Conservation (phyloP, 2,113 vertebrate genomes). For the Oreochromis spilurus region DNA sequence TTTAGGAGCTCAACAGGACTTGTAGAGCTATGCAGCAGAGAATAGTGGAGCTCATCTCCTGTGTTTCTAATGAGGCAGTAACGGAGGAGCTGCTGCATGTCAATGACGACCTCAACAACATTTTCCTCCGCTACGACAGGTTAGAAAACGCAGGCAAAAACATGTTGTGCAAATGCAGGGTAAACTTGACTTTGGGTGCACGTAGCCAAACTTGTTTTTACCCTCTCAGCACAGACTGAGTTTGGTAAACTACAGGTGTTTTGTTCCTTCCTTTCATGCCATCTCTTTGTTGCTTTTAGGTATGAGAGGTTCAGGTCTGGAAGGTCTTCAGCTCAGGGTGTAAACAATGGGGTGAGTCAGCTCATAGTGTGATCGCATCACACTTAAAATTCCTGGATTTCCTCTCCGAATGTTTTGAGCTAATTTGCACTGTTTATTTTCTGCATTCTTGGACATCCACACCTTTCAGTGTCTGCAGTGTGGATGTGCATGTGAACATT, state of each 20-base stretch:
- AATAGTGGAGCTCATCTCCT: conserved; percentile 92
- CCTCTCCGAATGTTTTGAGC: neutral
- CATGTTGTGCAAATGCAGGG: neutral
- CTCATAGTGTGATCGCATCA: neutral
- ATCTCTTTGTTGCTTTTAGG: conserved; percentile 61
- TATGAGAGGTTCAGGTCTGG: conserved; percentile 90
- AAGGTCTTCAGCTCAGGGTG: conserved; percentile 78
- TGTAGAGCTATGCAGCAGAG: conserved; percentile 96
- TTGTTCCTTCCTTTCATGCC: neutral
- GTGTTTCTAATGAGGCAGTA: conserved; percentile 92
- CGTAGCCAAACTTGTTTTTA: neutral
- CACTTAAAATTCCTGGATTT: neutral
- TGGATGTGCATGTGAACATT: conserved; percentile 1
- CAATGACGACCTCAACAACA: conserved; percentile 97
- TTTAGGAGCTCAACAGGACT: conserved; percentile 91
- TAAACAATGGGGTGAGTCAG: conserved; percentile 90
- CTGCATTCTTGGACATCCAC: neutral
- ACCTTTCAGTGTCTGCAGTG: neutral
- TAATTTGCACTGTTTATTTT: neutral
- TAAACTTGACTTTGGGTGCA: neutral
- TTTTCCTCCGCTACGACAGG: conserved; percentile 95
- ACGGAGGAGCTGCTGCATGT: conserved; percentile 93
- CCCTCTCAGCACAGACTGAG: neutral
- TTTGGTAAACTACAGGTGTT: neutral
- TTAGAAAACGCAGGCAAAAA: conserved; percentile 19